Evolutionary conservation across 2,113 vertebrate species (phyloP), one percentile per base, ranked within the genome.

Genomic region (Aegotheles bennettii): DNA sequence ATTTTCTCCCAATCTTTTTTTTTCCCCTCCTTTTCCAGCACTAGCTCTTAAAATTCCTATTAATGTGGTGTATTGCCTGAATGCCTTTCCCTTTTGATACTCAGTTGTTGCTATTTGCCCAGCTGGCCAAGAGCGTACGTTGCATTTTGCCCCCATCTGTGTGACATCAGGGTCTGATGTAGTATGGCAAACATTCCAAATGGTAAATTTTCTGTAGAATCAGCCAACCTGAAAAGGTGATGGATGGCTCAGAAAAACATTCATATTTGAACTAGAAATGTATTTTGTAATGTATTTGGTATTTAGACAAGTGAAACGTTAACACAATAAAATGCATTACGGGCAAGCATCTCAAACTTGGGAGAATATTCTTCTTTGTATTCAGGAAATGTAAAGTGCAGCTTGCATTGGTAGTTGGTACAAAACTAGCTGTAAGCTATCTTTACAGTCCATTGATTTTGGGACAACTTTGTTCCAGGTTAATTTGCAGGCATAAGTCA

Each of bases 21-120:
- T 65, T 78, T 24, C 6, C 19, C 7, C 23, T 82, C 12, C 12
- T 68, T 65, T 31, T 67, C 13, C 48, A 67, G 28, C 50, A 26
- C 5, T 47, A 45, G 16, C 23, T 60, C 25, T 89, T 87, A 17
- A 50, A 79, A 73, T 50, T 35, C 57, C 60, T 31, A 0, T 91
- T 63, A 13, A 13, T 42, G 28, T 35, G 33, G 13, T 69, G 8
- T 60, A 17, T 74, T 64, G 93, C 51, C 82, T 68, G 57, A 83
- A 47, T 89, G 78, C 63, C 33, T 87, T 96, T 87, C 57, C 19
- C 16, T 84, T 83, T 70, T 73, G 56, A 42, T n/a, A 11, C 33
- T 29, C 64, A 38, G 53, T 69, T 42, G 71, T 83, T 92, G 76
- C 90, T 96, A 4, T 92, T 95, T 94, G 93, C 90, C 90, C 90